Conservation (phyloP, 2,888 invertebrate species). For the Drosophila cyrtoloma region DNA sequence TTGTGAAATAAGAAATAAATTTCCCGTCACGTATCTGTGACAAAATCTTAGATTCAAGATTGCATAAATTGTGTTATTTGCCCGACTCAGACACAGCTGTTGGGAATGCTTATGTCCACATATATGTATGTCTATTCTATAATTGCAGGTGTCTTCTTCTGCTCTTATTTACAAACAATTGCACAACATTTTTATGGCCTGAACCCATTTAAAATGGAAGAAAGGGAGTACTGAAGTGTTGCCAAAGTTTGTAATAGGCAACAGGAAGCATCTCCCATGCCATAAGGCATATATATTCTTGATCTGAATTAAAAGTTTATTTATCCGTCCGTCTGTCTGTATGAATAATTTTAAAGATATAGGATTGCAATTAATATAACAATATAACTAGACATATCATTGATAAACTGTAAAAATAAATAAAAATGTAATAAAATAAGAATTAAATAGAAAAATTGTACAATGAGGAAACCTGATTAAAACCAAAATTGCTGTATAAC, state of each 20-base stretch:
- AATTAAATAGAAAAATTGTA: not conserved
- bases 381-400: no score
- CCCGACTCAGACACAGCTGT: not conserved
- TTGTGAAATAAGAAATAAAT: not conserved
- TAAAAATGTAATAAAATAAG: no score
- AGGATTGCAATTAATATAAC: no score
- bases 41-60: not conserved
- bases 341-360: no score
- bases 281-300: not conserved
- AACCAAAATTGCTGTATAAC: not conserved
- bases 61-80: not conserved
- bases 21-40: not conserved
- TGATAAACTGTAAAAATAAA: no score
- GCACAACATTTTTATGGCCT: not conserved
- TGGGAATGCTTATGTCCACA: no score
- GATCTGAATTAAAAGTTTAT: no score
- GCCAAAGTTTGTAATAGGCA: not conserved
- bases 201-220: not conserved
- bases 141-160: not conserved
- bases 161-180: not conserved
- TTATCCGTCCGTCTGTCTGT: no score
- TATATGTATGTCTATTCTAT: not conserved
- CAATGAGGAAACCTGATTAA: not conserved
- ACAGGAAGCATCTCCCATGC: not conserved
- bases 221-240: not conserved